A percentile compares a stretch with the other conserved stretches of the same genome.
These are phyloP conservation scores for Actinia equina DNA, from an alignment of 64 coral and sea anemone genomes.

Conservation along the genomic window DNA sequence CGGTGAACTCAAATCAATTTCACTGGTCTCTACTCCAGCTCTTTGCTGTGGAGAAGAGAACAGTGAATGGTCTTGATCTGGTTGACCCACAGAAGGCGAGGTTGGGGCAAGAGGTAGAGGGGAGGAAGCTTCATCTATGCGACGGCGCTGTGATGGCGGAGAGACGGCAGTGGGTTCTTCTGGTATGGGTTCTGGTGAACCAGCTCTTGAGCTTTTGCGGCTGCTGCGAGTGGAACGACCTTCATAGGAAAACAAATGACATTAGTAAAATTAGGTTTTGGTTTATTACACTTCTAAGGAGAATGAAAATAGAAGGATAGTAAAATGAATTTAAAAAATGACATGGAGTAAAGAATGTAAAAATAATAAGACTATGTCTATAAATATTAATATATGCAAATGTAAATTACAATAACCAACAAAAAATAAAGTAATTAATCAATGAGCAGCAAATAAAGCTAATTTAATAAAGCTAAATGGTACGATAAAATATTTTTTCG, in stretches of 20 bases:
- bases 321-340: neutral
- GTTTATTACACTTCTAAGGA: no score
- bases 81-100: slow-evolving; percentile 66
- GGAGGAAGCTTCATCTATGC: slow-evolving; percentile 90
- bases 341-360: no score
- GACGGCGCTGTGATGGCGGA: slow-evolving; percentile 78
- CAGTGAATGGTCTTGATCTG: slow-evolving; percentile 50
- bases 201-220: slow-evolving; percentile 58
- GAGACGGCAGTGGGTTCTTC: slow-evolving; percentile 32
- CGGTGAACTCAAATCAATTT: slow-evolving; percentile 97
- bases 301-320: no score
- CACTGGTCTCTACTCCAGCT: slow-evolving; percentile 79
- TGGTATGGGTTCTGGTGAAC: slow-evolving; percentile 62
- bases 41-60: slow-evolving; percentile 80
- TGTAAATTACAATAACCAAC: no score
- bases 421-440: no score
- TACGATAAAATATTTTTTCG: neutral
- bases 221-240: slow-evolving; percentile 77
- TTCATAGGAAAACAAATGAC: neutral
- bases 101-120: slow-evolving; percentile 88
- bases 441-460: neutral
- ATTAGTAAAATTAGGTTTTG: no score
- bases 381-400: no score
- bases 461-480: neutral
- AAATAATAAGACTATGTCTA: no score